Evolutionary conservation across 2,797 vertebrate species (phyloP).

Genomic region (Masticophis lateralis): DNA sequence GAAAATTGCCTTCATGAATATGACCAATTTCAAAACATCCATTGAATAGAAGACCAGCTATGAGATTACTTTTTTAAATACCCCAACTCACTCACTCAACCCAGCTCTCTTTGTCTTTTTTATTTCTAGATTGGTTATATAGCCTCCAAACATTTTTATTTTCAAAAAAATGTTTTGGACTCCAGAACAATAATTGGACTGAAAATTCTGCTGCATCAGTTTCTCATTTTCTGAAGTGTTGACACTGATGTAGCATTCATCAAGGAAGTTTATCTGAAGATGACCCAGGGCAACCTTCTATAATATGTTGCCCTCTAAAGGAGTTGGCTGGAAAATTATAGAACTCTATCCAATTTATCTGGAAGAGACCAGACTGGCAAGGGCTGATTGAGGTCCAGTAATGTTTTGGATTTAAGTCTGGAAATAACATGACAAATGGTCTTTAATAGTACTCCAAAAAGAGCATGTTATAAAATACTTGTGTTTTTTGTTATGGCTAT

Average conservation of each 20-base stretch:
- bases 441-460: neutral
- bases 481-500: neutral
- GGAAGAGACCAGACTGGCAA: neutral
- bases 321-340: neutral
- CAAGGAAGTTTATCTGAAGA: neutral
- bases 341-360: neutral
- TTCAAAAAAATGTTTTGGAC: neutral
- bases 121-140: neutral
- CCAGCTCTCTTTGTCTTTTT: neutral
- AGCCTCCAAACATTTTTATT: neutral
- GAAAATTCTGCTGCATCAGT: neutral
- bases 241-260: neutral
- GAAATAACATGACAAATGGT: neutral
- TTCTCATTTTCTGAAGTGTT: neutral
- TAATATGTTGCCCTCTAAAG: neutral
- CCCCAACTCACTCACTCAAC: neutral
- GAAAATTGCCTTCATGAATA: neutral
- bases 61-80: neutral
- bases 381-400: neutral
- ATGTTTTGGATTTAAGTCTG: neutral
- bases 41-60: neutral
- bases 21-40: neutral
- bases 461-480: neutral
- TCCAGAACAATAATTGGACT: neutral
- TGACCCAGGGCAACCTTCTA: neutral